A percentile compares a stretch with the other conserved stretches of the same genome.
Conservation (phyloP, 92 coral and sea anemone species). For the Porites divaricata region DNA sequence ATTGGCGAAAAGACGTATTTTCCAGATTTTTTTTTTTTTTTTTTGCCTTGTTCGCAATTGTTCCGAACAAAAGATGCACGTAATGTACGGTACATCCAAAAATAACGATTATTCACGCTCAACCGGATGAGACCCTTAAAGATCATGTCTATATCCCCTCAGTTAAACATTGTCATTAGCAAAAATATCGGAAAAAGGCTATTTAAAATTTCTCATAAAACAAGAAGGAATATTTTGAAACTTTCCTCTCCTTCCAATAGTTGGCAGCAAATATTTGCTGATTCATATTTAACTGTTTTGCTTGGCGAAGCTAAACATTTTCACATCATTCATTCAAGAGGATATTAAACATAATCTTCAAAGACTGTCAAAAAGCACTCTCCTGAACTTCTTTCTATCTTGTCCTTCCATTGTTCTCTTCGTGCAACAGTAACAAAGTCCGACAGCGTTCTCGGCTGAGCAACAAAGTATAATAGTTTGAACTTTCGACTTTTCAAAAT, state of each 20-base stretch:
- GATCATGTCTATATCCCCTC: not conserved
- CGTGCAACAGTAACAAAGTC: not conserved
- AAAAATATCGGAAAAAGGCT: too few species aligned
- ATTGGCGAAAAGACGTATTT: too few species aligned
- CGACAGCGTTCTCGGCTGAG: not conserved
- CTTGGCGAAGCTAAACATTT: too few species aligned
- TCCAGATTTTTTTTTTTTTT: not conserved
- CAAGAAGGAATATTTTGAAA: too few species aligned
- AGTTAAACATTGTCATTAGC: too few species aligned
- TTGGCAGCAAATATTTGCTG: too few species aligned
- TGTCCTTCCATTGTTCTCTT: slow-evolving; percentile 1
- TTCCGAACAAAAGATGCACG: not conserved
- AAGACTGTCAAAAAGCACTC: not conserved
- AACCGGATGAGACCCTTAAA: not conserved
- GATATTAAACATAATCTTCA: not conserved
- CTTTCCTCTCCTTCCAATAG: too few species aligned
- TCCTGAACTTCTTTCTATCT: not conserved
- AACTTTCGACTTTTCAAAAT: slow-evolving; percentile 18
- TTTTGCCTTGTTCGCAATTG: not conserved
- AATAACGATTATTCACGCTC: not conserved
- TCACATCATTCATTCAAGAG: not conserved
- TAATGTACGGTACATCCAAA: not conserved
- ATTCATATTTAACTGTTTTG: too few species aligned
- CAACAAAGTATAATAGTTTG: slow-evolving; percentile 9
- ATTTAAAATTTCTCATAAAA: too few species aligned